Evolutionary conservation across 2,797 vertebrate species (phyloP).

Genomic region (Malurus leucopterus): DNA sequence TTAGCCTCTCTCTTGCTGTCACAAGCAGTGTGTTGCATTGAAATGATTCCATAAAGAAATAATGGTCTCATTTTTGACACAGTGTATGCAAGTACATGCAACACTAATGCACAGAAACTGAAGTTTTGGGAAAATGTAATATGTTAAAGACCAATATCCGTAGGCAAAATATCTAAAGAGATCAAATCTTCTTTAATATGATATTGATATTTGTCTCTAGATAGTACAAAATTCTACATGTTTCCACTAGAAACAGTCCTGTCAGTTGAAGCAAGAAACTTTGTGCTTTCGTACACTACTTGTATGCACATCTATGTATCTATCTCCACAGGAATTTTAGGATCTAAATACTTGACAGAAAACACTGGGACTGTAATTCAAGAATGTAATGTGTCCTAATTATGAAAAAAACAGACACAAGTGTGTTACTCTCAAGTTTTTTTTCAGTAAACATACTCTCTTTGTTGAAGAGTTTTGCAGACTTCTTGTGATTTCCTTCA

Average conservation of each 20-base stretch:
- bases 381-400: background rate
- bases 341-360: background rate
- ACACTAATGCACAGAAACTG: background rate
- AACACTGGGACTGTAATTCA: background rate
- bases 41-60: background rate
- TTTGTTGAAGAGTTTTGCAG: background rate
- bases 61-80: background rate
- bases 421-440: background rate
- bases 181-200: background rate
- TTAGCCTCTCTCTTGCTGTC: background rate
- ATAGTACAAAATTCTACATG: fast-evolving
- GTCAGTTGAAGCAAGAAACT: background rate
- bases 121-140: background rate
- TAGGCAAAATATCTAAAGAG: background rate
- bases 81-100: fast-evolving
- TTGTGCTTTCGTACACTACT: background rate
- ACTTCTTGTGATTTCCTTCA: background rate
- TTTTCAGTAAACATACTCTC: background rate
- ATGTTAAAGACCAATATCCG: background rate
- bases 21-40: background rate
- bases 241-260: background rate
- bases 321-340: background rate
- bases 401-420: background rate
- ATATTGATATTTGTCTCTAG: background rate
- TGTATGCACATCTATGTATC: background rate